phyloP scores from a whole-genome alignment of 2,888 invertebrate species.

The Athalia circularis region DNA sequence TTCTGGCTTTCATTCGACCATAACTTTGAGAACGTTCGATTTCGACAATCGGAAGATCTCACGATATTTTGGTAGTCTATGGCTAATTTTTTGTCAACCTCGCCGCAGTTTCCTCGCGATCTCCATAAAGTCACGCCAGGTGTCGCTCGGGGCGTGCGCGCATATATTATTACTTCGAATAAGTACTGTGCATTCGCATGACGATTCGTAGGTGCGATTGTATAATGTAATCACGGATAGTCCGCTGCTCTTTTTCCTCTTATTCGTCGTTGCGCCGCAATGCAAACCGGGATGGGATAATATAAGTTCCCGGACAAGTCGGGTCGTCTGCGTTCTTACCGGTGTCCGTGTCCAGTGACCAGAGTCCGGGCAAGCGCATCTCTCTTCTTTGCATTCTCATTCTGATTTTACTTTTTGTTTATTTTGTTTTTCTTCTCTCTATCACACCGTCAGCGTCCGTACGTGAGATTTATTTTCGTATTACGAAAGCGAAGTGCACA shows the following conservation, averaged over 20 bases:
- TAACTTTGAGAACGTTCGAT: not conserved
- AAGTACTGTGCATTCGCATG: too few relatives aligned
- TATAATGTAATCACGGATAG: conserved; percentile 72
- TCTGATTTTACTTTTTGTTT: not conserved
- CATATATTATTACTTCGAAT: too few relatives aligned
- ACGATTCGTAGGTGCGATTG: conserved; percentile 53
- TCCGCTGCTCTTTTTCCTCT: not conserved
- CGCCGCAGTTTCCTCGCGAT: too few relatives aligned
- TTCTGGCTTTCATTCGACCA: not conserved
- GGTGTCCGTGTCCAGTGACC: conserved; percentile 72
- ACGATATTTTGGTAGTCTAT: too few relatives aligned
- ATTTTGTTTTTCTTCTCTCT: conserved; percentile 50
- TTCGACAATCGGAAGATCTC: conserved; percentile 8
- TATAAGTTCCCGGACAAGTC: conserved; percentile 56
- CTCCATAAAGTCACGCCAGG: too few relatives aligned
- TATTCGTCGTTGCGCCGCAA: not conserved
- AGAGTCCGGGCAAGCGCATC: conserved; percentile 62
- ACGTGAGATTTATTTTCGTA: conserved; percentile 70
- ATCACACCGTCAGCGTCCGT: conserved; percentile 67
- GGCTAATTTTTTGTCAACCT: too few relatives aligned
- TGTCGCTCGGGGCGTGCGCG: too few relatives aligned
- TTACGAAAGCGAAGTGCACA: too few relatives aligned
- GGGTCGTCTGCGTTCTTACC: conserved; percentile 50
- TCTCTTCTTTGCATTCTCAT: conserved; percentile 50
- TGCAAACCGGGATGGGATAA: conserved; percentile 71